phyloP scores from a whole-genome alignment of 2,797 vertebrate genomes.

The Sebastes steindachneri region DNA sequence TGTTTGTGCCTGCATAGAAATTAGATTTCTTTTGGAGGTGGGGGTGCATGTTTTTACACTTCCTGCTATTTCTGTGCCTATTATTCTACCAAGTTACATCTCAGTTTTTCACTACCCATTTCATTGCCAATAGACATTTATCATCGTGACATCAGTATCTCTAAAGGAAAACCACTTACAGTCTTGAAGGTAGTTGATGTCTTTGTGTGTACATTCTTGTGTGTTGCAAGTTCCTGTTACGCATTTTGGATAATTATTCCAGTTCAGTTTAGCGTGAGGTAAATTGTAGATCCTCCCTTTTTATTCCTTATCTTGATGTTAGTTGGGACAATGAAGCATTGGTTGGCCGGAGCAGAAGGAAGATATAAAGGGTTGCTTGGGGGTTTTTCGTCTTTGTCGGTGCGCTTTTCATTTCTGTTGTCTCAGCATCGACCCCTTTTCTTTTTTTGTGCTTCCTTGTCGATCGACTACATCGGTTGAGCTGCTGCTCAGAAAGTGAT shows the following conservation, averaged over 20 bases:
- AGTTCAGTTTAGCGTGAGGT: not conserved
- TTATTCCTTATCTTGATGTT: not conserved
- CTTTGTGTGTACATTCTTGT: not conserved
- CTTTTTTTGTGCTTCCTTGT: not conserved
- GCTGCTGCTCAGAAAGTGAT: not conserved
- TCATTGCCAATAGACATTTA: not conserved
- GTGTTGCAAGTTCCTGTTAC: not conserved
- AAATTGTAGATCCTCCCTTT: not conserved
- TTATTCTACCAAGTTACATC: not conserved
- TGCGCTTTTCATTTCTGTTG: not conserved
- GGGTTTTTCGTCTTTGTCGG: not conserved
- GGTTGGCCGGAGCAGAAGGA: not conserved
- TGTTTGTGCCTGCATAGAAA: too few species aligned
- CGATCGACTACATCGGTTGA: not conserved
- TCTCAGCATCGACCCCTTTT: conserved; percentile 6
- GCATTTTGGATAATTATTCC: not conserved
- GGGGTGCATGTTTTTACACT: conserved; percentile 35
- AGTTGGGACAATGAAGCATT: not conserved
- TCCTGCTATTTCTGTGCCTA: conserved; percentile 24
- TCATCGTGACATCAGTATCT: not conserved
- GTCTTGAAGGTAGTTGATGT: not conserved
- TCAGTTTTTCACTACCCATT: not conserved
- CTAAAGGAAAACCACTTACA: not conserved
- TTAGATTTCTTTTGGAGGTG: not conserved
- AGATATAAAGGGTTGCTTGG: not conserved